phyloP scores from a whole-genome alignment of 2,113 vertebrate genomes.

The Rhombomys opimus region DNA sequence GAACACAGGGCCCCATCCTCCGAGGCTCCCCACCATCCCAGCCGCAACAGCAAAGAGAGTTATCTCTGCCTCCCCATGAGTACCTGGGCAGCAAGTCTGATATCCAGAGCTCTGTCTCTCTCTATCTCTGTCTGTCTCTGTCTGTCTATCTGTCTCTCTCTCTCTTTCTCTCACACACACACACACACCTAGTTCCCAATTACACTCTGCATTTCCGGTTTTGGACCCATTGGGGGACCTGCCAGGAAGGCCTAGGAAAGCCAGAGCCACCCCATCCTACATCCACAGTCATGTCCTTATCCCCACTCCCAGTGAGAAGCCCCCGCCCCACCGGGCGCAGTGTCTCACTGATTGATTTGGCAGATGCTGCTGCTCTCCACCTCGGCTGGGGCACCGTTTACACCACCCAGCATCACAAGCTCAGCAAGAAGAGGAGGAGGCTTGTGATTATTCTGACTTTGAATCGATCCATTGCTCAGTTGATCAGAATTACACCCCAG shows the following conservation, averaged over 20 bases:
- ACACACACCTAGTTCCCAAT: background rate
- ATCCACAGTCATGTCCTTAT: background rate
- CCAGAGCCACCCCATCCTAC: background rate
- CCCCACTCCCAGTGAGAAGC: background rate
- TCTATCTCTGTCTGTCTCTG: background rate
- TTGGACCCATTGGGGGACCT: background rate
- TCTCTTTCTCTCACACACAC: background rate
- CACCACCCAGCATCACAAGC: background rate
- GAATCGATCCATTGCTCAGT: slow-evolving; percentile 33
- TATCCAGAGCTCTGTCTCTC: background rate
- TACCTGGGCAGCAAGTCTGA: background rate
- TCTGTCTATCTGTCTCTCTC: background rate
- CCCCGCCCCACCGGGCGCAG: background rate
- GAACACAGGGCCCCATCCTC: background rate
- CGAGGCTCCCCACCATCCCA: background rate
- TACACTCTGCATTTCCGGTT: background rate
- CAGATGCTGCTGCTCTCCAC: background rate
- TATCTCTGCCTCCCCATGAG: background rate
- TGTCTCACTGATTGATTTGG: background rate
- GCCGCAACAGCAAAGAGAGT: background rate
- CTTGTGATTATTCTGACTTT: background rate
- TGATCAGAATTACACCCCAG: background rate
- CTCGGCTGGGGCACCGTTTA: background rate
- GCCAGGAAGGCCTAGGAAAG: background rate
- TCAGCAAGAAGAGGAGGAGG: background rate